phyloP scores from a whole-genome alignment of 2,113 vertebrate species.

The Melanerpes aurifrons region DNA sequence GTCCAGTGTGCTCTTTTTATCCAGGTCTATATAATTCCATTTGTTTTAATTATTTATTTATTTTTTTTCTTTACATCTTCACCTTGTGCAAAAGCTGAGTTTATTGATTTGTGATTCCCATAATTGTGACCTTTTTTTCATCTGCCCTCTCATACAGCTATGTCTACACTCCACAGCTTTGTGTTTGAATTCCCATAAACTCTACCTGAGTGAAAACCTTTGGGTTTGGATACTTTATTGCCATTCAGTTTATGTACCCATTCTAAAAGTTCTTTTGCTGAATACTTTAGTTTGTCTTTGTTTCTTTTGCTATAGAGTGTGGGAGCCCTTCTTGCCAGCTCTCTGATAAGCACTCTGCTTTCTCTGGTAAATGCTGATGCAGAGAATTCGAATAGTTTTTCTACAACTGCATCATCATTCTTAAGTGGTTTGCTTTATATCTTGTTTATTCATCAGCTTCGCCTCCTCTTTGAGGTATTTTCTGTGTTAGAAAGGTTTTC shows the following conservation, averaged over 20 bases:
- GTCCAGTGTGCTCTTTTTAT: background rate
- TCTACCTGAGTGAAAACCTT: background rate
- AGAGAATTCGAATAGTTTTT: background rate
- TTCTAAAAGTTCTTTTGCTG: background rate
- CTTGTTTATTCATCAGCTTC: background rate
- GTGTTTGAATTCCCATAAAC: background rate
- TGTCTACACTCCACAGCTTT: background rate
- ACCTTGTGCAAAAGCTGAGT: background rate
- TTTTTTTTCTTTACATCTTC: background rate
- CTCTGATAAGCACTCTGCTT: background rate
- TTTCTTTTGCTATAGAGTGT: background rate
- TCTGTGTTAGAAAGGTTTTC: background rate
- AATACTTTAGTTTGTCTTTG: background rate
- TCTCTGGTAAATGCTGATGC: background rate
- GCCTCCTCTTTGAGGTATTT: background rate
- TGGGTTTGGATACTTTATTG: background rate
- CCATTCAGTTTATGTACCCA: background rate
- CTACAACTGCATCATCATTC: background rate
- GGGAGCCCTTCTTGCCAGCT: background rate
- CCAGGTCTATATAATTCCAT: background rate
- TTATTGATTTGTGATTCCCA: background rate
- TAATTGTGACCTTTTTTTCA: background rate
- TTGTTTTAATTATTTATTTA: no score
- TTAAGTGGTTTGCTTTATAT: background rate
- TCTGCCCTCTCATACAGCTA: background rate